Conservation (phyloP, 2,888 invertebrate species). For the Onthophagus sagittarius region DNA sequence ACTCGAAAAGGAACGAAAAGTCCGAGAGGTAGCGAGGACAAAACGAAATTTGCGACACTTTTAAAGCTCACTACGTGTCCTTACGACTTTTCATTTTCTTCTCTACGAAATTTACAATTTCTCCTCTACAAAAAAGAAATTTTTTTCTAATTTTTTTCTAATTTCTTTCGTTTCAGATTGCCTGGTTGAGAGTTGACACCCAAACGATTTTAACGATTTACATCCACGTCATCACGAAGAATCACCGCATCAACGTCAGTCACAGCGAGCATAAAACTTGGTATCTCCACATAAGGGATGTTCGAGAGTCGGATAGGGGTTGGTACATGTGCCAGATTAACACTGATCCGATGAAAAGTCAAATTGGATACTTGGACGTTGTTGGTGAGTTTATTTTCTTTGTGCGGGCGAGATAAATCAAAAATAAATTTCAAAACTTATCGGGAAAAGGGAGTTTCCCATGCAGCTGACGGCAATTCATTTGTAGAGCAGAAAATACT, state of each 20-base stretch:
- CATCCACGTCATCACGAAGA: slow-evolving; percentile 85
- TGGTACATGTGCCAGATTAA: slow-evolving; percentile 80
- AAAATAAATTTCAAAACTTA: not conserved
- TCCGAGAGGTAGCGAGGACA: not conserved
- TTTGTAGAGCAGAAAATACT: not conserved
- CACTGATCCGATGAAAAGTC: slow-evolving; percentile 72
- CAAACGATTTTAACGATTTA: slow-evolving; percentile 87
- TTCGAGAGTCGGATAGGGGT: slow-evolving; percentile 74
- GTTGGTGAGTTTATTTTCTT: slow-evolving; percentile 53
- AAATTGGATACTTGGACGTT: slow-evolving; percentile 62
- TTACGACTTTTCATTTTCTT: not conserved
- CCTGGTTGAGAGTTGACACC: slow-evolving; percentile 86
- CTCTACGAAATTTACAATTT: not conserved
- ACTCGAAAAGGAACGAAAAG: not conserved
- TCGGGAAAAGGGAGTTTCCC: not conserved
- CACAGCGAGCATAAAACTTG: slow-evolving; percentile 77
- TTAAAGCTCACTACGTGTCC: not conserved
- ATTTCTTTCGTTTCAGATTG: slow-evolving; percentile 60
- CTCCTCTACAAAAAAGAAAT: not conserved
- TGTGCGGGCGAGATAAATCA: too few species aligned
- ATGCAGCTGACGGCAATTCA: not conserved
- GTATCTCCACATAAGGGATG: slow-evolving; percentile 77
- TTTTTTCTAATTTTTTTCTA: not conserved
- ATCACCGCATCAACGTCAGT: slow-evolving; percentile 77
- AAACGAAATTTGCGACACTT: slow-evolving; percentile 2